Evolutionary conservation across 1,140 invertebrate species (phyloP).

Genomic region (Bombus consobrinus): DNA sequence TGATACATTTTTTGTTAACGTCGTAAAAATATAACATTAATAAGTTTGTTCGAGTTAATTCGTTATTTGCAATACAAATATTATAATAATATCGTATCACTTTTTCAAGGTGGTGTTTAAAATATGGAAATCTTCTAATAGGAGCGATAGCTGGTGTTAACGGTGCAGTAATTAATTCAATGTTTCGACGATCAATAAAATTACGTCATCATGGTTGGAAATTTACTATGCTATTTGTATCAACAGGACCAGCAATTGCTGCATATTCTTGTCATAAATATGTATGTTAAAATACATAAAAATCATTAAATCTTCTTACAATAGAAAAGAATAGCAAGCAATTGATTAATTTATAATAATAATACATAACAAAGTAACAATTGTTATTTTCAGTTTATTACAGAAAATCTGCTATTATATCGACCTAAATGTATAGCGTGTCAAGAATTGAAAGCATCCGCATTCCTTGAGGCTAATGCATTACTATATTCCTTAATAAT

Average conservation of each 20-base stretch:
- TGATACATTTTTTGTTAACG: not conserved
- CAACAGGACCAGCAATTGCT: constrained; percentile 28
- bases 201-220: constrained; percentile 57
- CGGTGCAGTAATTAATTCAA: constrained; percentile 58
- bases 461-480: constrained; percentile 73
- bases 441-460: constrained; percentile 78
- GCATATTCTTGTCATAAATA: constrained; percentile 41
- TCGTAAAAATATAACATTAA: not conserved
- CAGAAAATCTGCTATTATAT: constrained; percentile 78
- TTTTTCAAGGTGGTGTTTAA: constrained; percentile 65
- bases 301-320: not conserved
- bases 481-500: constrained; percentile 81
- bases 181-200: constrained; percentile 72
- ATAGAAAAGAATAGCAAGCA: too few species aligned
- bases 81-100: not conserved
- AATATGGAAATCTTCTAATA: constrained; percentile 47
- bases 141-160: constrained; percentile 7
- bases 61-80: not conserved
- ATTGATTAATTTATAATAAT: not conserved
- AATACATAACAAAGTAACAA: not conserved
- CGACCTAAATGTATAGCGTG: constrained; percentile 81
- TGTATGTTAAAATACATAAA: constrained; percentile 64
- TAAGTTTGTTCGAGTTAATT: too few species aligned
- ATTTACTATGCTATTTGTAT: constrained; percentile 51
- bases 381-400: constrained; percentile 77